Percentiles rank a stretch among this genome's conserved stretches.
phyloP scores from a whole-genome alignment of 1,140 invertebrate species.

The Hypsibius dujardini region DNA sequence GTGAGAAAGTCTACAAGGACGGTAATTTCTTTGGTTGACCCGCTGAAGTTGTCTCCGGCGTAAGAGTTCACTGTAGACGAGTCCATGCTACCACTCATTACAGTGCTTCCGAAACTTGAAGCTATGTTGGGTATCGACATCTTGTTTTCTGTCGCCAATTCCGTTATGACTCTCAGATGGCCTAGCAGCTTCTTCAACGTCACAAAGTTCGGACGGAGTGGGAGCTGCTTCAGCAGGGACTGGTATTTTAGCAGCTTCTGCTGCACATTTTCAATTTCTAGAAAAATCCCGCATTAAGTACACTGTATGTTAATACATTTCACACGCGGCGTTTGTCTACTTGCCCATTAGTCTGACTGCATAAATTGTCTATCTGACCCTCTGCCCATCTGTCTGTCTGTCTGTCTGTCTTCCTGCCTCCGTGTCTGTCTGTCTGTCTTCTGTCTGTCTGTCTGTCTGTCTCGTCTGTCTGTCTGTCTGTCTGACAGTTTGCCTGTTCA shows the following conservation, averaged over 20 bases:
- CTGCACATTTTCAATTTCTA: background rate
- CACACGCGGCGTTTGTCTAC: no score
- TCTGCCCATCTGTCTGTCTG: no score
- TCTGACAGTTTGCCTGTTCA: no score
- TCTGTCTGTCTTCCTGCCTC: no score
- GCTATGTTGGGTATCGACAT: constrained; percentile 13
- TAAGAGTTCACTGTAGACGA: background rate
- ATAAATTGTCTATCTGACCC: no score
- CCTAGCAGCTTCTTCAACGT: constrained; percentile 11
- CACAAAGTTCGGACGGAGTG: background rate
- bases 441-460: no score
- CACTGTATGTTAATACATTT: no score
- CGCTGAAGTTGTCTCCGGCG: background rate
- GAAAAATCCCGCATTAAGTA: no score
- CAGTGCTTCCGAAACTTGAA: background rate
- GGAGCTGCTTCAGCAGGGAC: constrained; percentile 7
- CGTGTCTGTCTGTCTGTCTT: no score
- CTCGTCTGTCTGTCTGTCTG: no score
- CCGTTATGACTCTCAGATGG: background rate
- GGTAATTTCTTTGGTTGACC: constrained; percentile 2
- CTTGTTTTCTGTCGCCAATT: background rate
- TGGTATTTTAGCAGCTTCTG: background rate
- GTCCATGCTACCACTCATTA: constrained; percentile 3
- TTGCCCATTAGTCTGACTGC: no score
- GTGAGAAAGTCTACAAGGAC: constrained; percentile 3